Base-by-base conservation (phyloP, 2,888 invertebrate genomes). In the Sarcophaga caerulescens region DNA sequence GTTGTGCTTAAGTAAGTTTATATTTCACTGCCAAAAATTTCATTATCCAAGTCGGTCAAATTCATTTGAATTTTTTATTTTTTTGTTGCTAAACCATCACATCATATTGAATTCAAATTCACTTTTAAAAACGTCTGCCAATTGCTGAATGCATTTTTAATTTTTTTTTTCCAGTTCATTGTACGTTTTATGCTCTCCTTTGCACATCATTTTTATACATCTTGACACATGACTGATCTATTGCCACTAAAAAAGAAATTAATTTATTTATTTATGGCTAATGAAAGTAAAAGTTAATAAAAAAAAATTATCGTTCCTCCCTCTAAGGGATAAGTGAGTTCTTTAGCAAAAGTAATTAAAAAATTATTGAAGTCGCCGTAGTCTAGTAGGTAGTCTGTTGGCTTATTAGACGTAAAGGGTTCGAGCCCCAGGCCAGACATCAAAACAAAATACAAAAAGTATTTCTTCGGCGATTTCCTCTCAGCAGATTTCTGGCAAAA, bases 31-130 rank as follows among this genome's bases (percentile, higher is more conserved):
- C 75, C 84, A 75, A 75, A 70, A 70, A 70, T 23, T 75, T 21
- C 35, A 75, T 84, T 79, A 69, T 52, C 59, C 21, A 78, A 80
- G 52, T 84, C 75, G 84, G 79, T 74, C 78, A 79, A n/a, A 84
- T 52, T 25, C 47, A 78, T 78, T 70, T 77, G 10, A 44, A 2
- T 62, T 82, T 76, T 74, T 65, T 23, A 17, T 66, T 60, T 60
- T 45, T 71, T 57, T 65, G 44, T 59, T 3, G 11, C 59, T 62
- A 14, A 47, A 47, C 47, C 14, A 47, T 10, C 10, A 3, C 3
- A 14, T 12, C 3, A 47, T 47, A 47, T 19, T n/a, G 25, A 25
- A 14, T 77, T 44, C 69, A 57, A 63, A 63, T 57, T 19, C 60
- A 59, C 65, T 76, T 70, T 47, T 52, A 52, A 25, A 35, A 71